Evolutionary conservation across 1,140 invertebrate species (phyloP).

Genomic region (Euura saliciscinereae): DNA sequence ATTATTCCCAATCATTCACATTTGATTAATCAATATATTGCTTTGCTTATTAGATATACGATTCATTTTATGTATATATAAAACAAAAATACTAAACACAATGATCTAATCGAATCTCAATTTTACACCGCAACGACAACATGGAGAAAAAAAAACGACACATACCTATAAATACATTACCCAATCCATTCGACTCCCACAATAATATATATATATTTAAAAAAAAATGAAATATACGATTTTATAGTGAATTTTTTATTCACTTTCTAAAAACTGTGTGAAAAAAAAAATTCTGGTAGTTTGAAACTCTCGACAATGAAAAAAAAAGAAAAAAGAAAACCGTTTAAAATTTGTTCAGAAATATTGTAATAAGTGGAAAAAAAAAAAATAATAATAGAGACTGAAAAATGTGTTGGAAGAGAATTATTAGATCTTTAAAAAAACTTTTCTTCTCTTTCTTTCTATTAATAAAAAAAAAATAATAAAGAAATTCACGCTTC

Average conservation of each 20-base stretch:
- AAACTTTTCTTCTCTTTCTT: not conserved
- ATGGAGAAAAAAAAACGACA: not conserved
- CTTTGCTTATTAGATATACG: not conserved
- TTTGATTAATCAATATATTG: not conserved
- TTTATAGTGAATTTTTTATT: too few relatives aligned
- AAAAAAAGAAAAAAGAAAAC: too few relatives aligned
- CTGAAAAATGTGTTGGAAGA: too few relatives aligned
- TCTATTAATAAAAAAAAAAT: not conserved
- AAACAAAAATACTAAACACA: not conserved
- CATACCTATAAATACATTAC: not conserved
- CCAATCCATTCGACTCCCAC: not conserved
- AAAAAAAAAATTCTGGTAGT: too few relatives aligned
- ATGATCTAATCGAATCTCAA: not conserved
- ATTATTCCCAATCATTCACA: not conserved
- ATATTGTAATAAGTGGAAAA: too few relatives aligned
- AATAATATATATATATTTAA: not conserved
- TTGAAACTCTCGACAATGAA: too few relatives aligned
- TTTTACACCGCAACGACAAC: constrained; percentile 1
- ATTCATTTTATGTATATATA: not conserved
- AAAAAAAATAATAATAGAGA: too few relatives aligned
- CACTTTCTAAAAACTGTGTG: too few relatives aligned
- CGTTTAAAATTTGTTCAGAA: too few relatives aligned
- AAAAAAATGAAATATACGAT: too few relatives aligned
- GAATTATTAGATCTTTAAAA: too few relatives aligned
- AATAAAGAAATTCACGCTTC: not conserved